Evolutionary conservation across 2,888 invertebrate genomes (phyloP), one percentile per base, ranked within the genome.

Genomic region (Dicyrtomina minuta): DNA sequence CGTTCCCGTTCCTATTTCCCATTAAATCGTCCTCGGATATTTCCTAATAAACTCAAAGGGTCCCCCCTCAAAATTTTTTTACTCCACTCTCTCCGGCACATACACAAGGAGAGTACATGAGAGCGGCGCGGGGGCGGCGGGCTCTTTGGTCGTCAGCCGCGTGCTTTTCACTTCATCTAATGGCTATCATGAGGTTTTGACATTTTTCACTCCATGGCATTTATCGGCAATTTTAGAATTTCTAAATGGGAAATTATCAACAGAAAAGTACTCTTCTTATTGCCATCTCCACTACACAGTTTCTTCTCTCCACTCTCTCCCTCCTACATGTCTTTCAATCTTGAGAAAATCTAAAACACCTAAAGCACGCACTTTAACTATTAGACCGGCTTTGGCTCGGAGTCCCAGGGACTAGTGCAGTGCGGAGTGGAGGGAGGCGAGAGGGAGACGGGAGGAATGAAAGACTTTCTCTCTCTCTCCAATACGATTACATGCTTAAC

Each of bases 201-300:
- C 61, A 61, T 61, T 61, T 61, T 61, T 61, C 61, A 61, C 61
- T 44, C 27, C 20, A 15, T 61, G 61, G 61, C 61, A 61, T 61
- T 61, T 46, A 61, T 61, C 46, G 61, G 46, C 44, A 61, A 44
- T 61, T 44, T 44, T n/a, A 61, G 46, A 44, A 60, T 60, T 60
- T 60, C 44, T 44, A 60, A 60, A 61, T 61, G 61, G 61, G 24
- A 61, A 61, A 61, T 61, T 46, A 61, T 24, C 44, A 13, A n/a
- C n/a, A 46, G n/a, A 26, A 61, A 61, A 27, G 44, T 15, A 24
- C 44, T 61, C 26, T 46, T 17, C 27, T 58, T n/a, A 10, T 39
- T 58, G n/a, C 20, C 20, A 39, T 58, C 39, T 17, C 58, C 27
- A 33, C 39, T n/a, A n/a, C 27, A 58, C 58, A 33, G 2, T 24